These are phyloP conservation scores for Dicyrtoma fusca DNA, from an alignment of 2,888 invertebrate species.

Conservation along the genomic window DNA sequence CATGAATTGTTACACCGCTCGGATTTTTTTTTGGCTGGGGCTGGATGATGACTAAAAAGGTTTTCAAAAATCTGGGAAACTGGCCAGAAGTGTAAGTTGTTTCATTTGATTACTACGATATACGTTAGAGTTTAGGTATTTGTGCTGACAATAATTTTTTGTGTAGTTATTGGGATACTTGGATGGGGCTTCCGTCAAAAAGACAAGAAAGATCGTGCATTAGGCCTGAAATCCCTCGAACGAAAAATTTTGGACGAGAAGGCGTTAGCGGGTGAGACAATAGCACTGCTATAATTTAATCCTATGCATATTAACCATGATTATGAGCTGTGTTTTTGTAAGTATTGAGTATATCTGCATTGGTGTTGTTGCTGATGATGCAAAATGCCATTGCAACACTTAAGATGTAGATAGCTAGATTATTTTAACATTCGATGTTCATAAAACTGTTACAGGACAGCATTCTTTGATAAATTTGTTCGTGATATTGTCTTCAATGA, in stretches of 20 bases:
- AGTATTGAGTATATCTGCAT: too few relatives aligned
- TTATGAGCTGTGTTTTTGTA: too few relatives aligned
- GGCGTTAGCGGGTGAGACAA: conserved; percentile 35
- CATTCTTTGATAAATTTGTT: conserved; percentile 15
- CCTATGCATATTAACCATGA: too few relatives aligned
- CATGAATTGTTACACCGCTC: conserved; percentile 22
- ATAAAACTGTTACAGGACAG: too few relatives aligned
- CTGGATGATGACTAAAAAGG: conserved; percentile 30
- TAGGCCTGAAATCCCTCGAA: conserved; percentile 32
- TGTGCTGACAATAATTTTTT: too few relatives aligned
- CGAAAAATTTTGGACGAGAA: conserved; percentile 29
- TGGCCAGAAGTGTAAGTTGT: conserved; percentile 34
- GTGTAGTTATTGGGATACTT: conserved; percentile 33
- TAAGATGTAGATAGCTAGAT: too few relatives aligned
- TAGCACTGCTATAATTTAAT: too few relatives aligned
- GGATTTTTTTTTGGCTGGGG: conserved; percentile 35
- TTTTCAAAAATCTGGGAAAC: conserved; percentile 5
- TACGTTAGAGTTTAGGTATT: too few relatives aligned
- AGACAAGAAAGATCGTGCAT: conserved; percentile 26
- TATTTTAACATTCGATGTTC: too few relatives aligned
- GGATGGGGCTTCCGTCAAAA: conserved; percentile 18
- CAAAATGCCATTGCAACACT: too few relatives aligned
- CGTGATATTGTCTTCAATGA: conserved; percentile 11
- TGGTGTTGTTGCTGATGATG: too few relatives aligned
- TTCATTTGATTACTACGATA: too few relatives aligned